Evolutionary conservation across 1,140 invertebrate species (phyloP), one percentile per base, ranked within the genome.

Genomic region (Nilaparvata lugens): DNA sequence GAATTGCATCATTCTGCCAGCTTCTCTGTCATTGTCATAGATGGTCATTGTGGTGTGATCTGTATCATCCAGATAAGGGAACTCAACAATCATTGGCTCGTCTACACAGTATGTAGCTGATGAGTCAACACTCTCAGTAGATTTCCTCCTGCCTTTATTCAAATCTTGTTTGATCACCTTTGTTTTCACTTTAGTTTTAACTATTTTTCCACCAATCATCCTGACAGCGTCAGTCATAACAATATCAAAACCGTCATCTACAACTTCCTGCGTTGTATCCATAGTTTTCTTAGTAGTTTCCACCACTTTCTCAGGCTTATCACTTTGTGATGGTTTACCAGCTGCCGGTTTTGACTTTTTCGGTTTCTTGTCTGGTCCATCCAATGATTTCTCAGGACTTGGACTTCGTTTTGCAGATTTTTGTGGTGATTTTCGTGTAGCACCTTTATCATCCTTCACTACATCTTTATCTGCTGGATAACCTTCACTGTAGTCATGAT

Each of bases 141-240:
- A 19, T 23, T 48, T 48, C 13, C 31, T 35, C 31, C 31, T 35
- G 16, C 21, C 16, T 48, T 48, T 48, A 18, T 48, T 48, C 16
- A 48, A 2, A 48, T 48, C 45, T 48, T 48, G 45, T 35, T 35
- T 35, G 7, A 35, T 35, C 2, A 35, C 31, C 9, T 18, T 23
- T 48, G 45, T 23, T 7, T 18, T 48, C n/a, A 53, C 51, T 21
- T 43, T 60, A 2, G 58, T 53, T 54, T 60, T 60, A 21, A 60
- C 51, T 24, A 65, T 28, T 56, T 65, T 65, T 45, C 62, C 62
- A 64, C 62, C 64, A 7, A 65, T 56, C 64, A 65, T 65, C 24
- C 45, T 60, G n/a, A 63, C 61, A 24, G 61, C 43, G 18, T 58
- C 57, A 23, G 19, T 35, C 13, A 42, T 58, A 45, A 35, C 31